phyloP scores from a whole-genome alignment of 1,140 invertebrate species.

The Argopecten irradians region DNA sequence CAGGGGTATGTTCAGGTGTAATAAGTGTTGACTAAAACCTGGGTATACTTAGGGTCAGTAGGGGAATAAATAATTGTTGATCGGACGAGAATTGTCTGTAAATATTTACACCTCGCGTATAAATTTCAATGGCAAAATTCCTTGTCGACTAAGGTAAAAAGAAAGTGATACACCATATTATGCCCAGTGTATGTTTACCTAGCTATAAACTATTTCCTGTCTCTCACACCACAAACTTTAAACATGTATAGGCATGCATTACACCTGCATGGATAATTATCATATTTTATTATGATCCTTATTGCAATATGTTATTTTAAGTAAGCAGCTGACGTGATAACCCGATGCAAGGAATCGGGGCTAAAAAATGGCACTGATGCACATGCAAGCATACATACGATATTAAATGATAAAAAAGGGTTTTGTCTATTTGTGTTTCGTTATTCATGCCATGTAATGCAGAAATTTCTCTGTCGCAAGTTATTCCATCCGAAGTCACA shows the following conservation, averaged over 20 bases:
- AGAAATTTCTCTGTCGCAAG: too few relatives aligned
- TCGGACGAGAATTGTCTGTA: neutral
- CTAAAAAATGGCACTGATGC: too few relatives aligned
- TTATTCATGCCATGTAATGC: too few relatives aligned
- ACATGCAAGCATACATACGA: too few relatives aligned
- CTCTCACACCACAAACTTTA: neutral
- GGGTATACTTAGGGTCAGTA: neutral
- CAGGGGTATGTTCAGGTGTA: neutral
- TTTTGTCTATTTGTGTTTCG: too few relatives aligned
- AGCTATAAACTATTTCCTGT: neutral
- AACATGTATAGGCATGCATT: neutral
- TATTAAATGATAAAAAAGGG: too few relatives aligned
- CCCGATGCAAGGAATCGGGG: too few relatives aligned
- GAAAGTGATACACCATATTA: neutral
- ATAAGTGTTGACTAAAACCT: neutral
- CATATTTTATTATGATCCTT: too few relatives aligned
- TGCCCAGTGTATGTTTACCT: neutral
- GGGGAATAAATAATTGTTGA: neutral
- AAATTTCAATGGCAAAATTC: neutral
- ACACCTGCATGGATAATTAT: neutral
- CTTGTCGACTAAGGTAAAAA: neutral
- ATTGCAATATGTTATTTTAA: too few relatives aligned
- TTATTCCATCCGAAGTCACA: too few relatives aligned
- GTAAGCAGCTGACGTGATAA: too few relatives aligned
- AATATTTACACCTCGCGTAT: neutral